Base-by-base conservation (phyloP, 2,113 vertebrate genomes). In the Hippocampus guttulatus region DNA sequence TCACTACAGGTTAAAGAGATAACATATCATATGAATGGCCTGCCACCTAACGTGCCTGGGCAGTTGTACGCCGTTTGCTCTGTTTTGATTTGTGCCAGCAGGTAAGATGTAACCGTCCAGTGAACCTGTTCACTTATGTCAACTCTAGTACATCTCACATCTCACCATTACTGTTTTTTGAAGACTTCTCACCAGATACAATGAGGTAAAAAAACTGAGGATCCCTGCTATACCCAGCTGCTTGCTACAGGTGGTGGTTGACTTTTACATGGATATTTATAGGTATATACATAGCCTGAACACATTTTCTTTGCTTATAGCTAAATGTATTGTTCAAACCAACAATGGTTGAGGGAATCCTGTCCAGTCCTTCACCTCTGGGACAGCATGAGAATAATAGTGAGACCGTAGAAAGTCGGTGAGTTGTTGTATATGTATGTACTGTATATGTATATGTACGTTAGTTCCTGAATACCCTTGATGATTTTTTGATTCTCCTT, bases 1-100 rank as follows among this genome's bases (percentile, higher is more conserved):
- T 68, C 33, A 23, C 67, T 49, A 11, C 73, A 90, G 88, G 74
- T 74, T 9, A 88, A 83, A 68, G 90, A 90, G 74, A 67, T 88
- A 30, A 90, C 83, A 0, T 92, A 93, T 75, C 88, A 87, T 21
- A 23, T 92, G 70, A 84, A 82, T 60, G 90, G 70, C 65, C 92
- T 92, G 69, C 92, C 91, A 11, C 92, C 91, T 2, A 91, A 91
- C n/a, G 38, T 84, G 16, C 84, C 84, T 1, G 86, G 91, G 20
- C 89, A 91, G 79, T 55, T 38, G 5, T 92, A 88, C 75, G 92
- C 92, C 2, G 30, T 93, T 43, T 20, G 68, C 40, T 87, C 87
- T 6, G 25, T 89, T 27, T 77, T 92, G 67, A 86, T 71, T 25
- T 81, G 79, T 52, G 92, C 91, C 43, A 84, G 78, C 83, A 92